Conservation (phyloP, 1,140 invertebrate species). For the Pissodes strobi region DNA sequence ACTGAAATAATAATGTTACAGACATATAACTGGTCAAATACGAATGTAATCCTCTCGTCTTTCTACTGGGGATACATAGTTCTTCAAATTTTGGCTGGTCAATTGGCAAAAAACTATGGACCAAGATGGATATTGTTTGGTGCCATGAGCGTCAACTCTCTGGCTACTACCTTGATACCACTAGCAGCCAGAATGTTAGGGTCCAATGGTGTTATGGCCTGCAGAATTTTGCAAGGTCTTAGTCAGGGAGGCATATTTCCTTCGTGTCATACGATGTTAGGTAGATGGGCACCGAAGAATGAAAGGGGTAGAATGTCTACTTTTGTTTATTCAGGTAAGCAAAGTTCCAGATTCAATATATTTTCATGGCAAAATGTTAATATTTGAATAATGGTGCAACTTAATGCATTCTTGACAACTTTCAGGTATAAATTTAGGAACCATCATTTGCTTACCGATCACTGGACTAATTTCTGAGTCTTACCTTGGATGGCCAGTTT, state of each 20-base stretch:
- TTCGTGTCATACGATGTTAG: conserved; percentile 74
- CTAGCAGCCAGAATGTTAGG: conserved; percentile 55
- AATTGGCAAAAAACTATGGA: conserved; percentile 66
- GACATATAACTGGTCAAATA: conserved; percentile 55
- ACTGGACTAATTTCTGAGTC: conserved; percentile 69
- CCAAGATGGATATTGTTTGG: conserved; percentile 64
- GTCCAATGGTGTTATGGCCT: conserved; percentile 64
- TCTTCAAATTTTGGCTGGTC: conserved; percentile 68
- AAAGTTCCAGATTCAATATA: not conserved
- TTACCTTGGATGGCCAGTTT: conserved; percentile 71
- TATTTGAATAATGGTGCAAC: not conserved
- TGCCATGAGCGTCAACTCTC: conserved; percentile 59
- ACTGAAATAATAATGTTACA: too few species aligned
- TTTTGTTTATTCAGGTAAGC: conserved; percentile 63
- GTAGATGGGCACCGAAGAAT: conserved; percentile 73
- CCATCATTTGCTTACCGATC: conserved; percentile 70
- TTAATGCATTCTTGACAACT: not conserved
- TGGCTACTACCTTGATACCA: conserved; percentile 60
- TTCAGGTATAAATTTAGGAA: conserved; percentile 70
- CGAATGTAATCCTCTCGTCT: conserved; percentile 62
- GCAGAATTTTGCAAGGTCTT: conserved; percentile 76
- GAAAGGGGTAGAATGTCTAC: conserved; percentile 64
- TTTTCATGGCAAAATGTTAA: not conserved
- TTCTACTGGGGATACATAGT: conserved; percentile 68
- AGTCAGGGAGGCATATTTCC: conserved; percentile 81